Evolutionary conservation across 37 sponge, comb jelly and placozoan species (phyloP), one percentile per base, ranked within the genome.

Genomic region (Oopsacas minuta): DNA sequence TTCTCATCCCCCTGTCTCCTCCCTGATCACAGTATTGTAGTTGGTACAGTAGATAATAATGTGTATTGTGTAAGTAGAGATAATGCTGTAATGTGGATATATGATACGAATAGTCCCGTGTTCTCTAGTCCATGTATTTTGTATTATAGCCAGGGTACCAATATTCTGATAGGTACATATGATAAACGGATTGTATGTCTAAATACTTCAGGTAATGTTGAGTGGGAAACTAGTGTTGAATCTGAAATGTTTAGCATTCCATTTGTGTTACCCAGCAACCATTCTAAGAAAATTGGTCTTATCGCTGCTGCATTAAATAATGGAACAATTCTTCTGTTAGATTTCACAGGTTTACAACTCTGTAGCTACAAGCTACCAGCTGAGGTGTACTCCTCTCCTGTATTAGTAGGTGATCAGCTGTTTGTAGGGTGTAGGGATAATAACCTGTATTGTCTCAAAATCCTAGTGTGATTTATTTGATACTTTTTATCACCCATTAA

Each of bases 321-420:
- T 12, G 75, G 75, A n/a, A 61, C 75, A 20, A n/a, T 61, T 61
- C 7, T 61, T 25, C 22, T 61, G 75, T 61, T 61, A 12, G 30
- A 61, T 12, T 20, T 12, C 75, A 3, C 75, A 61, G 75, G 28
- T 20, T 25, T 12, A 7, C 75, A n/a, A 12, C 75, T 61, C 75
- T 61, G 75, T 61, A 61, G 75, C 30, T 61, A 61, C 75, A 61
- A 37, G 23, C 81, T 95, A 0, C 93, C 93, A 0, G 83, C 88
- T 0, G 84, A 93, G 0, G 87, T 93, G 22, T 95, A 89, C 42
- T 95, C 95, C 25, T 95, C 95, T 23, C 94, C 95, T 37, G 94
- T 93, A 5, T 38, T 82, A 0, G 37, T 86, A 51, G 83, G 84
- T n/a, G 61, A 39, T 83, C 52, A 39, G 7, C 23, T 52, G 36